phyloP scores from a whole-genome alignment of 2,113 vertebrate genomes.

The Ia io region DNA sequence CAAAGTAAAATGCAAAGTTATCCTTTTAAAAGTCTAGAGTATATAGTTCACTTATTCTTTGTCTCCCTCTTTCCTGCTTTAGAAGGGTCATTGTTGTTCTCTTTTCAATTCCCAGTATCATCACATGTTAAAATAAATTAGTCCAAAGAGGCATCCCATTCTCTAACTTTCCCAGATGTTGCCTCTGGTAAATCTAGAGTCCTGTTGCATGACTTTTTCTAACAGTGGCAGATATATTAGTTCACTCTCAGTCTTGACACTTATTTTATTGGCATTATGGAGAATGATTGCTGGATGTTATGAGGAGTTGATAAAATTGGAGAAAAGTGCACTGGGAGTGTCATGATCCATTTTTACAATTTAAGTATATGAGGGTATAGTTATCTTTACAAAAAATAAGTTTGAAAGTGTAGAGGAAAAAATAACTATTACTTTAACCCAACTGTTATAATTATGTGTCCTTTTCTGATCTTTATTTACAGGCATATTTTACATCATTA shows the following conservation, averaged over 20 bases:
- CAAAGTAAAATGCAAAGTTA: conserved; percentile 24
- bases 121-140: conserved; percentile 39
- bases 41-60: background rate
- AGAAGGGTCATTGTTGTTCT: background rate
- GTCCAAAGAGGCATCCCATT: background rate
- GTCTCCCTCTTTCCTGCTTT: background rate
- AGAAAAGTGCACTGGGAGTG: background rate
- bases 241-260: background rate
- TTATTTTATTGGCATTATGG: conserved; percentile 25
- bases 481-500: conserved; percentile 30
- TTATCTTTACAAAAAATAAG: conserved; percentile 42
- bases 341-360: conserved; percentile 14
- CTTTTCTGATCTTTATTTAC: background rate
- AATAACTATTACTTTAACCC: conserved; percentile 3
- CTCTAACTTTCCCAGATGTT: background rate
- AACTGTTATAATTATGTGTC: background rate
- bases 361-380: background rate
- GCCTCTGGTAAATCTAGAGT: background rate
- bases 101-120: conserved; percentile 6
- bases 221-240: background rate
- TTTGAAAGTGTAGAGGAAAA: conserved; percentile 34
- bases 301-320: conserved; percentile 2
- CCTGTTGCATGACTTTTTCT: background rate
- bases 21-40: background rate
- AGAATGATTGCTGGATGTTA: background rate